Percentiles rank a stretch among this genome's conserved stretches.
These are phyloP conservation scores for Amiota communis DNA, from an alignment of 2,888 invertebrate genomes.

Conservation along the genomic window DNA sequence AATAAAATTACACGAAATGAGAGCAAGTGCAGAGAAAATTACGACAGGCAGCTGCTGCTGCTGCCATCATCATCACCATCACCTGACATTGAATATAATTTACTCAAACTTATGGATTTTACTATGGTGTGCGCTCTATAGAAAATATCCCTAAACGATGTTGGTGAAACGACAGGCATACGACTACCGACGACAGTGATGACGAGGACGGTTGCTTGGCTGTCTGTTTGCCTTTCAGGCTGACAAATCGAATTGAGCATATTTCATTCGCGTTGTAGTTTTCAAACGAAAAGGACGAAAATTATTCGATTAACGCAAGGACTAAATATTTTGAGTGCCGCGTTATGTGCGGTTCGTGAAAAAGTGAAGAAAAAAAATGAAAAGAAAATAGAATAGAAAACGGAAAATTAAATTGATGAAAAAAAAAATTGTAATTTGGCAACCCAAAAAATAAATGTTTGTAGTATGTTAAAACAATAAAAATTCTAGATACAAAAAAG, in stretches of 20 bases:
- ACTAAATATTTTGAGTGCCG: neutral
- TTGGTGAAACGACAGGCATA: conserved; percentile 15
- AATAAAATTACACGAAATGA: conserved; percentile 47
- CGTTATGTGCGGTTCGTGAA: conserved; percentile 28
- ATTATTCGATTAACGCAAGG: neutral
- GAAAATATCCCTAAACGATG: conserved; percentile 19
- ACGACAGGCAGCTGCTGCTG: conserved; percentile 39
- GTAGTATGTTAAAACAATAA: neutral
- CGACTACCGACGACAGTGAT: conserved; percentile 6
- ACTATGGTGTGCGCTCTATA: conserved; percentile 4
- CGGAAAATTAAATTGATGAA: neutral
- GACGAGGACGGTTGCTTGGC: neutral
- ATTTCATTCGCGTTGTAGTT: conserved; percentile 25
- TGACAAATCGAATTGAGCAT: conserved; percentile 11
- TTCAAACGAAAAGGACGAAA: conserved; percentile 20
- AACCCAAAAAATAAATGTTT: too few species aligned
- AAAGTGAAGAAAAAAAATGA: conserved; percentile 36
- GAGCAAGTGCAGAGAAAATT: conserved; percentile 63
- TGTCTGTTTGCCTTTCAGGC: neutral
- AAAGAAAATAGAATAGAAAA: conserved; percentile 55
- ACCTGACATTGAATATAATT: conserved; percentile 69
- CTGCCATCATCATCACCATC: conserved; percentile 44
- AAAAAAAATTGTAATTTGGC: neutral
- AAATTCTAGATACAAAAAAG: neutral
- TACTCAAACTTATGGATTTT: neutral